These are phyloP conservation scores for Arnoldichthys spilopterus DNA, from an alignment of 2,797 vertebrate genomes.

Conservation along the genomic window DNA sequence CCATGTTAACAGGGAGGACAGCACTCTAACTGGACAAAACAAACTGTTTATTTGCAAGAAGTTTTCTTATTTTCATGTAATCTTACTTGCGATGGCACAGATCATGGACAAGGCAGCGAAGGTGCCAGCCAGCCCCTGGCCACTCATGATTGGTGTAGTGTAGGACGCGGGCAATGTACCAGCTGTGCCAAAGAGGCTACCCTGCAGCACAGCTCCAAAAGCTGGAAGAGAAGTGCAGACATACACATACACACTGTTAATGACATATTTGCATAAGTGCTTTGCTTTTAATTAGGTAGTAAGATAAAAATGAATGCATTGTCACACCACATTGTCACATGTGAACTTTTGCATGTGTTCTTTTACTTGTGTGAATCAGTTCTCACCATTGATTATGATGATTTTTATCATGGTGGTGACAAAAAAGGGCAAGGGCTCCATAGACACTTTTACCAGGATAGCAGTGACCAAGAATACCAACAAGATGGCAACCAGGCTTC, in stretches of 20 bases:
- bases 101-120: constrained; percentile 90
- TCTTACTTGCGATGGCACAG: constrained; percentile 86
- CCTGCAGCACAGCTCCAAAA: constrained; percentile 86
- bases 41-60: no score
- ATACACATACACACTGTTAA: constrained; percentile 16
- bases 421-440: constrained; percentile 84
- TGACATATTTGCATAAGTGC: not conserved
- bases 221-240: constrained; percentile 64
- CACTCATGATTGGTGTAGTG: constrained; percentile 91
- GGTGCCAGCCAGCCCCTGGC: constrained; percentile 89
- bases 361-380: not conserved
- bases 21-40: no score
- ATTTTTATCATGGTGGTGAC: constrained; percentile 89
- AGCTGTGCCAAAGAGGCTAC: constrained; percentile 90
- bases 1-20: no score
- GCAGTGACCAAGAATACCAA: constrained; percentile 85
- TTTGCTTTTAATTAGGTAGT: not conserved
- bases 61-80: not conserved
- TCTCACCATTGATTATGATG: constrained; percentile 89
- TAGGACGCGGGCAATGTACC: constrained; percentile 86
- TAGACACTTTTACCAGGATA: constrained; percentile 78
- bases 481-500: constrained; percentile 82
- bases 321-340: no score
- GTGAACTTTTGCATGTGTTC: not conserved
- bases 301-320: not conserved